Base-by-base conservation (phyloP, 2,888 invertebrate genomes). In the Brachypterus glaber region DNA sequence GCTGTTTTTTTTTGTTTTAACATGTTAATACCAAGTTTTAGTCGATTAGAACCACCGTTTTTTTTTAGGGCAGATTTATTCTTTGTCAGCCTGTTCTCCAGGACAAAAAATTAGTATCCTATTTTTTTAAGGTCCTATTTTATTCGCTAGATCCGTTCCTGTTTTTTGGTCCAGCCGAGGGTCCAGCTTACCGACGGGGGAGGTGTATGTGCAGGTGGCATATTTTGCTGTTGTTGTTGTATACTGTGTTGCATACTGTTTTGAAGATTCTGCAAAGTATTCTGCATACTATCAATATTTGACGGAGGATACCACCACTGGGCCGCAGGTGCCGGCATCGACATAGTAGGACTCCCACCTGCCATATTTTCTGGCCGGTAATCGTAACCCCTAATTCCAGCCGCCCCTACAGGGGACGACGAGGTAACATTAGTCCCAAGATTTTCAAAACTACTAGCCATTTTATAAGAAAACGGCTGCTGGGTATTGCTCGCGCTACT, bases 381-480 rank as follows among this genome's bases (percentile, higher is more conserved):
- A 4, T 27, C 27, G 33, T 16, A 32, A 9, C 27, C 27, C 12
- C 12, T 27, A 9, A 37, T 17, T 32, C 36, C 33, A 41, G 41
- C 37, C 71, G 50, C 21, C 45, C 76, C 73, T 47, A 76, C 74
- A 43, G 78, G 72, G 53, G 74, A 71, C 49, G 76, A 72, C 53
- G 77, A 72, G 51, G 76, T 72, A 52, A 75, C 73, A 54, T 64
- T 27, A 13, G 11, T 72, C 68, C 73, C 70, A 55, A 77, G 75
- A 64, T 76, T 77, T 57, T 83, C 77, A 72, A 86, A 85, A 64
- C 82, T 82, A 64, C 82, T 80, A 57, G 84, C 80, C 84, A 87
- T 85, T 74, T 86, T 87, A 66, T 87, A 87, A 46, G 81, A 79
- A 64, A 85, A 86, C 53, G 85, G 71, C 66, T 85, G 85, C 61